Base-by-base conservation (phyloP, 1,140 invertebrate genomes). In the Platorchestia sp. region DNA sequence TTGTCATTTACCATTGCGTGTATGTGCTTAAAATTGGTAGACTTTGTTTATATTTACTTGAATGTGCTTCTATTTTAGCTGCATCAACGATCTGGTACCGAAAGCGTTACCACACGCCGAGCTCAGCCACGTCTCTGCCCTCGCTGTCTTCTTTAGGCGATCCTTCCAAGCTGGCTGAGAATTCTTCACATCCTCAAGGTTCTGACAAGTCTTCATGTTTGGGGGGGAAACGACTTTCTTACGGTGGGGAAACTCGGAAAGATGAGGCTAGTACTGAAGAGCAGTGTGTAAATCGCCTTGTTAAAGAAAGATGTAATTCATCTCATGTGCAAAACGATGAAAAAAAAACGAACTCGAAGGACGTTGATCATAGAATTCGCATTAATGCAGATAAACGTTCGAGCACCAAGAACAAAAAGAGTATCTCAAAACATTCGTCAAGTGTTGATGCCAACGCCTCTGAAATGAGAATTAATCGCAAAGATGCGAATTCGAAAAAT, bases 111-210 rank as follows among this genome's bases (percentile, higher is more conserved):
- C 97, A 97, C 86, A 97, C 97, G 95, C 97, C 97, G 19, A 98
- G 97, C 53, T 97, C 97, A 0, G 97, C 97, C 95, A 98, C 97
- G 97, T 98, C 97, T 95, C 97, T 97, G 97, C 98, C 96, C 97
- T 98, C 97, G 97, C 97, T 97, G 96, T 95, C 96, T 95, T 45
- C 95, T 43, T 5, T 90, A 16, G 36, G 41, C 41, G 87, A 89
- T 41, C 36, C n/a, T 42, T 10, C 36, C 41, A 89, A 89, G 87
- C 41, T 16, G n/a, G 41, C 27, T 1, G 59, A 75, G 47, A 51
- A 19, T 14, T 41, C 87, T 89, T 42, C 36, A 3, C 10, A 43
- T 3, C 36, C 87, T 22, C 3, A 42, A 44, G 41, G 87, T 42
- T 42, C 87, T 27, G 43, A 89, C 10, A 14, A 89, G 43, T 10